Percentiles rank a stretch among this genome's conserved stretches.
phyloP scores from a whole-genome alignment of 2,888 invertebrate genomes.

The Empis livida region DNA sequence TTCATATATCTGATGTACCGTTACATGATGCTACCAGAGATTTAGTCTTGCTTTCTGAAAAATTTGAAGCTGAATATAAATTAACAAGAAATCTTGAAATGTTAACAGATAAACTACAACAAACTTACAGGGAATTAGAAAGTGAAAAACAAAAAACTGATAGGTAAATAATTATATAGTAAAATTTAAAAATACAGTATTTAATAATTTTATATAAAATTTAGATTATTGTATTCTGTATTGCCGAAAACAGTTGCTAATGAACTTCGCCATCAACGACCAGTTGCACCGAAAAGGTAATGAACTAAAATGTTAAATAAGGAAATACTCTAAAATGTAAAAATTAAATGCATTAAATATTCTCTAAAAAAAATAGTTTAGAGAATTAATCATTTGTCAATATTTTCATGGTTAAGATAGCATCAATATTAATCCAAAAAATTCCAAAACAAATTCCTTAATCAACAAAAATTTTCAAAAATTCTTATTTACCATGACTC shows the following conservation, averaged over 20 bases:
- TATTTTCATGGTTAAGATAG: too few relatives aligned
- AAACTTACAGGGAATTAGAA: conserved; percentile 85
- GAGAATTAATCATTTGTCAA: too few relatives aligned
- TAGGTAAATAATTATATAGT: conserved; percentile 42
- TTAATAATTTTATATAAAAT: background rate
- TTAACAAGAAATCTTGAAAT: conserved; percentile 86
- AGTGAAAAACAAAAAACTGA: conserved; percentile 93
- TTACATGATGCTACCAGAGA: conserved; percentile 92
- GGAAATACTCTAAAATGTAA: too few relatives aligned
- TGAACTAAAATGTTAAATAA: too few relatives aligned
- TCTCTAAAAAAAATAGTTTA: too few relatives aligned
- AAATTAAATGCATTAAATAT: too few relatives aligned
- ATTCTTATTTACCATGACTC: too few relatives aligned
- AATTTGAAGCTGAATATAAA: conserved; percentile 94
- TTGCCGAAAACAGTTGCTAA: conserved; percentile 90
- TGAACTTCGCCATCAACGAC: conserved; percentile 80
- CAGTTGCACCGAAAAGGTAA: conserved; percentile 77
- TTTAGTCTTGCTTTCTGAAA: conserved; percentile 88
- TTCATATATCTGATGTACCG: conserved; percentile 89
- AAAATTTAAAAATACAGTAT: background rate
- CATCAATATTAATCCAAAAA: too few relatives aligned
- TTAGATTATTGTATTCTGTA: conserved; percentile 83
- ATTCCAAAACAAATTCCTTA: too few relatives aligned
- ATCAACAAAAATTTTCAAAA: too few relatives aligned
- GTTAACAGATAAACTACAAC: conserved; percentile 87